These are phyloP conservation scores for Cyanistes caeruleus DNA, from an alignment of 2,113 vertebrate genomes.

Conservation along the genomic window DNA sequence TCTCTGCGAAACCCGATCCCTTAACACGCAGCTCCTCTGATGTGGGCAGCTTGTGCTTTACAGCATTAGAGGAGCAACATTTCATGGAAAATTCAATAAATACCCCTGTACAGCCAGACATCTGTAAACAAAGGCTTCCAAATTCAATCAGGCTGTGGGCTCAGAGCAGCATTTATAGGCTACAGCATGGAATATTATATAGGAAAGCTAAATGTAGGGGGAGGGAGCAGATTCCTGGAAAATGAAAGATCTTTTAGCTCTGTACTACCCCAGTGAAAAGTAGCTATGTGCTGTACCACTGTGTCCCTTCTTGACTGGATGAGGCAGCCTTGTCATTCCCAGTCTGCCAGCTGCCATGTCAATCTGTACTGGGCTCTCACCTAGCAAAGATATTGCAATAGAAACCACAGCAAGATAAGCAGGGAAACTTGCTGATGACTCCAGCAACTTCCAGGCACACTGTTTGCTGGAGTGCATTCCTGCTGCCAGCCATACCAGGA, in stretches of 20 bases:
- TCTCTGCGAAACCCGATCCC: conserved; percentile 81
- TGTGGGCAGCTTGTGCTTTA: conserved; percentile 85
- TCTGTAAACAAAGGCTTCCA: conserved; percentile 89
- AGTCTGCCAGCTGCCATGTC: not conserved
- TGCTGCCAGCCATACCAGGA: not conserved
- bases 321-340: not conserved
- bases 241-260: conserved; percentile 62
- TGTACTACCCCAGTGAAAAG: not conserved
- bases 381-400: not conserved
- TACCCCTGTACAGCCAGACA: conserved; percentile 87
- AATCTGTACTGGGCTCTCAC: not conserved
- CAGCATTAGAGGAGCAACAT: conserved; percentile 89
- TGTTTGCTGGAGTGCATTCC: not conserved
- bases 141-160: conserved; percentile 86
- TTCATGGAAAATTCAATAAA: conserved; percentile 91
- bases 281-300: not conserved
- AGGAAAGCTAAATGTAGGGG: conserved; percentile 74
- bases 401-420: not conserved
- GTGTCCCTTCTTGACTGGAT: not conserved
- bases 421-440: not conserved
- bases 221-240: conserved; percentile 77
- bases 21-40: conserved; percentile 79
- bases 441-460: not conserved
- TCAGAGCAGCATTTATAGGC: conserved; percentile 82
- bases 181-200: conserved; percentile 83